phyloP scores from a whole-genome alignment of 2,797 vertebrate genomes.

The Gorsachius magnificus region DNA sequence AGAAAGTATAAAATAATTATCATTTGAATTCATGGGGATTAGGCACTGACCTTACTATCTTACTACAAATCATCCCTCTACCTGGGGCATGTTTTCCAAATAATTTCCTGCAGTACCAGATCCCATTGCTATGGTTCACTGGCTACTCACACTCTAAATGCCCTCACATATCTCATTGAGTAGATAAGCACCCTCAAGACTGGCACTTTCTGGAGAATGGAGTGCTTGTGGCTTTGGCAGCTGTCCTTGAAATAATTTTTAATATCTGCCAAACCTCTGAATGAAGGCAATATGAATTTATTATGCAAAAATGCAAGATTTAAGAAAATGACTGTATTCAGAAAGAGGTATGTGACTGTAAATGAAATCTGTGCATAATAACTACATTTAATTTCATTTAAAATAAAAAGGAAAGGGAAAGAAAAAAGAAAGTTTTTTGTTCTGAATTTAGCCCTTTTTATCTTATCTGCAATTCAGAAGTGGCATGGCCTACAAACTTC shows the following conservation, averaged over 20 bases:
- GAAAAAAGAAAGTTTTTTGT: accelerated
- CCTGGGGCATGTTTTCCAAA: neutral
- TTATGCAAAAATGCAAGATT: neutral
- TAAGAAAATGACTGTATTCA: neutral
- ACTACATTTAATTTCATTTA: neutral
- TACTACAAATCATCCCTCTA: neutral
- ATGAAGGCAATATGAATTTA: neutral
- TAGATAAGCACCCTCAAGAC: neutral
- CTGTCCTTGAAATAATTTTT: neutral
- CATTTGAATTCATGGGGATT: neutral
- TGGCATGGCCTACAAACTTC: neutral
- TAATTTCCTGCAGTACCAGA: neutral
- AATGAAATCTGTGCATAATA: neutral
- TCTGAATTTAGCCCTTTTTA: neutral
- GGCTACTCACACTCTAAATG: neutral
- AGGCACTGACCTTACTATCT: neutral
- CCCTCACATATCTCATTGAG: neutral
- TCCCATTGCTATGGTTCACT: neutral
- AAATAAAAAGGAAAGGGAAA: accelerated
- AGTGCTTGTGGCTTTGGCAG: neutral
- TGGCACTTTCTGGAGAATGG: neutral
- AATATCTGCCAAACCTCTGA: neutral
- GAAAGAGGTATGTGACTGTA: neutral
- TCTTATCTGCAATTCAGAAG: neutral
- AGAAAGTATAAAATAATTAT: neutral